Conservation (phyloP, 2,888 invertebrate genomes). For the Xylota sylvarum region DNA sequence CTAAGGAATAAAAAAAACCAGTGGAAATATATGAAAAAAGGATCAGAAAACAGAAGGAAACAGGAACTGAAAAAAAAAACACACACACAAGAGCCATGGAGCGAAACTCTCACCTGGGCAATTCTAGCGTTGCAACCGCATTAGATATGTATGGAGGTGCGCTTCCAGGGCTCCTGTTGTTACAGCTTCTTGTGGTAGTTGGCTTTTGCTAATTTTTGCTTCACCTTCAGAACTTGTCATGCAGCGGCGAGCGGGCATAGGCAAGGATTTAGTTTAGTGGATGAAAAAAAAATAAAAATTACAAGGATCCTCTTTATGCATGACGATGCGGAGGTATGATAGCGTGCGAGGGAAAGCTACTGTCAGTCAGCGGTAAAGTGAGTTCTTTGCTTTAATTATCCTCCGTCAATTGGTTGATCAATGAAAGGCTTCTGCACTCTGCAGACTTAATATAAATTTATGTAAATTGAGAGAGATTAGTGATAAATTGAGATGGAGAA, state of each 20-base stretch:
- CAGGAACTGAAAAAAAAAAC: slow-evolving; percentile 20
- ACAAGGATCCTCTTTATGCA: slow-evolving; percentile 20
- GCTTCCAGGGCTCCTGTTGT: background rate
- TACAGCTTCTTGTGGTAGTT: background rate
- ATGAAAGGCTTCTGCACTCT: slow-evolving; percentile 42
- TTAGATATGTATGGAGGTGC: slow-evolving; percentile 16
- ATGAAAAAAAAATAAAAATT: slow-evolving; percentile 3
- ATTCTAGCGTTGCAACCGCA: slow-evolving; percentile 40
- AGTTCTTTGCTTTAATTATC: slow-evolving; percentile 45
- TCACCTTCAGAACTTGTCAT: background rate
- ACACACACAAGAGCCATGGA: slow-evolving; percentile 12
- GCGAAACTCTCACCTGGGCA: slow-evolving; percentile 47
- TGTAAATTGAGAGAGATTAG: slow-evolving; percentile 30
- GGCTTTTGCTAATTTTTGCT: slow-evolving; percentile 29
- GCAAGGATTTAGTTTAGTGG: slow-evolving; percentile 3
- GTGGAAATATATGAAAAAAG: slow-evolving; percentile 20
- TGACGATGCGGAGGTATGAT: background rate
- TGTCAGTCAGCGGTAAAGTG: slow-evolving; percentile 1
- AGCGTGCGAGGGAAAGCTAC: background rate
- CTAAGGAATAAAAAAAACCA: slow-evolving; percentile 9
- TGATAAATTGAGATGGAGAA: slow-evolving; percentile 43
- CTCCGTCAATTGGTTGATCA: slow-evolving; percentile 51
- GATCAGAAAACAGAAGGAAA: slow-evolving; percentile 36
- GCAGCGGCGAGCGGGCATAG: background rate
- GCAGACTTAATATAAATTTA: slow-evolving; percentile 33